A percentile compares a stretch with the other conserved stretches of the same genome.
phyloP scores from a whole-genome alignment of 1,140 invertebrate species.

The Drosophila subpulchrella region DNA sequence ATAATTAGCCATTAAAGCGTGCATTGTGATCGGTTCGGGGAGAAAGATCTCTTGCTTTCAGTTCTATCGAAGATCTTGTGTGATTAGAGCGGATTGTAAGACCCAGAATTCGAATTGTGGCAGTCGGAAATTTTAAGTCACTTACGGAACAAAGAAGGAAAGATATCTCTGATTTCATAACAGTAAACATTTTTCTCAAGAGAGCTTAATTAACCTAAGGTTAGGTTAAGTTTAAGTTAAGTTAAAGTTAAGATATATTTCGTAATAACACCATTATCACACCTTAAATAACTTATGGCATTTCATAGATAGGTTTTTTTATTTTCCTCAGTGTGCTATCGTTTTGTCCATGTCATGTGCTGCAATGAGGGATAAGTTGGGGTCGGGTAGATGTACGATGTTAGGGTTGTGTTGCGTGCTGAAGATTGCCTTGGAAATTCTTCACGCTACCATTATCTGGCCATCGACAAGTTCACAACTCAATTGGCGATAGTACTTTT shows the following conservation, averaged over 20 bases:
- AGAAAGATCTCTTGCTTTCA: constrained; percentile 22
- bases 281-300: too few species aligned
- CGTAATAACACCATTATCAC: too few species aligned
- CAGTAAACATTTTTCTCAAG: not conserved
- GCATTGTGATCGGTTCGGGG: constrained; percentile 62
- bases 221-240: too few species aligned
- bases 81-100: constrained; percentile 42
- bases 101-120: constrained; percentile 33
- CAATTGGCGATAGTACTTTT: constrained; percentile 52
- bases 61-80: constrained; percentile 34
- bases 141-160: constrained; percentile 16
- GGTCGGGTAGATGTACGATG: constrained; percentile 2
- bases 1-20: constrained; percentile 82
- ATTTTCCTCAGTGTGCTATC: constrained; percentile 7
- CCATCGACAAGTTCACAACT: constrained; percentile 46
- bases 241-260: too few species aligned
- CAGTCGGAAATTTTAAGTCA: constrained; percentile 49
- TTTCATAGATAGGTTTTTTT: not conserved
- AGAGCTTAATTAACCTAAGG: not conserved
- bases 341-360: constrained; percentile 52
- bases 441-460: constrained; percentile 68
- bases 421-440: constrained; percentile 60
- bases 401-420: constrained; percentile 45
- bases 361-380: constrained; percentile 45
- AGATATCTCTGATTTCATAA: too few species aligned